Base-by-base conservation (phyloP, 2,113 vertebrate genomes). In the Chlorodrepanis virens region DNA sequence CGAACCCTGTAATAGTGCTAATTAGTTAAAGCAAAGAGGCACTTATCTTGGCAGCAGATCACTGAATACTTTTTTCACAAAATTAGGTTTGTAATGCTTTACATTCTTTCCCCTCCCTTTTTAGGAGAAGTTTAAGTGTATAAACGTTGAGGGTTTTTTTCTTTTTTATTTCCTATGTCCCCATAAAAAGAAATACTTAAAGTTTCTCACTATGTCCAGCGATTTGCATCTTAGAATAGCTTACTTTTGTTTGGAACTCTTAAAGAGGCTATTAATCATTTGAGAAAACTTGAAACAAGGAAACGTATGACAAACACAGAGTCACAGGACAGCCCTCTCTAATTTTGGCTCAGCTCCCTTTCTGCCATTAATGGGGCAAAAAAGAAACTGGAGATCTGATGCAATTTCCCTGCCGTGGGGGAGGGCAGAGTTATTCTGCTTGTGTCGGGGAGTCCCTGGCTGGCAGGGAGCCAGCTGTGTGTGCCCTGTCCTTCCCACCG, bases 1-100 rank as follows among this genome's bases (percentile, higher is more conserved):
- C 74, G 84, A 96, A 76, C 67, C 53, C 81, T 80, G 74, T 85
- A 85, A 76, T 76, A 40, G 59, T 85, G 75, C 45, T 96, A 85
- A 97, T 94, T 82, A 93, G 75, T 88, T 85, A 86, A 87, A 95
- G 87, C 35, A 79, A 93, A 71, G 87, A 77, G 40, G 24, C 44
- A 33, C 68, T 93, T 94, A 47, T 71, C 74, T 89, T 82, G 68
- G 70, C 65, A 87, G 65, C 69, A 65, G 67, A 50, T 85, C 52
- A 61, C 57, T n/a, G 52, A 78, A 12, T 79, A 7, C 53, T 67
- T 95, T 45, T 92, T 76, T 45, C 56, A 56, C 31, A 87, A 76
- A 91, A 93, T 70, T 29, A 88, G 42, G 5, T 57, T 82, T 91
- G 40, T 91, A 93, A 47, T 89, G 22, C 22, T 75, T 71, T 16